These are phyloP conservation scores for Aphelenchoides fujianensis DNA, from an alignment of 1,140 invertebrate species.

Conservation along the genomic window DNA sequence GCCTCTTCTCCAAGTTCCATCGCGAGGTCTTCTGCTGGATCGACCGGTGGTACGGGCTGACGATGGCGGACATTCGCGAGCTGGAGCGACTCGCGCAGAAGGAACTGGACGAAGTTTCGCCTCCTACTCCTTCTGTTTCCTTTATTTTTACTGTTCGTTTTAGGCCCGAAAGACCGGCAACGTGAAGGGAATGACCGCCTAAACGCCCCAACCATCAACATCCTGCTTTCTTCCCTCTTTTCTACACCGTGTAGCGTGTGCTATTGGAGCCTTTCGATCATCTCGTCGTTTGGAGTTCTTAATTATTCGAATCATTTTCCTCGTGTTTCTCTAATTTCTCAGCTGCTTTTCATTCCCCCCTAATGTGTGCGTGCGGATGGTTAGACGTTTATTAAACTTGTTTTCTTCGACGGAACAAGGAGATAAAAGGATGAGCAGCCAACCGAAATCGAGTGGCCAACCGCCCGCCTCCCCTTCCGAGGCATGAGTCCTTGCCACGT, in stretches of 20 bases:
- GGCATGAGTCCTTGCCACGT: no score
- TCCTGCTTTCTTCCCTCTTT: no score
- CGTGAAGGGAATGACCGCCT: conserved; percentile 33
- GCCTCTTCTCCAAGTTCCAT: conserved; percentile 94
- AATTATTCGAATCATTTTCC: conserved; percentile 3
- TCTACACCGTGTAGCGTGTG: no score
- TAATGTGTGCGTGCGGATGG: no score
- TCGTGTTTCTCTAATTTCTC: not conserved
- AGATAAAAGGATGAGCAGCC: no score
- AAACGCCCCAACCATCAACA: conserved; percentile 12
- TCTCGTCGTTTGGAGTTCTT: not conserved
- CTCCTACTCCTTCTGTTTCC: no score
- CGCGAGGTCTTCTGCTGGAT: conserved; percentile 97
- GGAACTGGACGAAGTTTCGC: conserved; percentile 73
- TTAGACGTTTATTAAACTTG: no score
- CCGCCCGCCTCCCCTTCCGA: no score
- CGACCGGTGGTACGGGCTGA: conserved; percentile 88
- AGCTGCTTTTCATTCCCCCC: not conserved
- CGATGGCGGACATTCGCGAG: conserved; percentile 86
- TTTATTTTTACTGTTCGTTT: conserved; percentile 41
- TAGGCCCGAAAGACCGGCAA: conserved; percentile 31
- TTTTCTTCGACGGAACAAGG: no score
- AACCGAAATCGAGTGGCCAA: no score
- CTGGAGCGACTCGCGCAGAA: conserved; percentile 86
- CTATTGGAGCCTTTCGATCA: no score